These are phyloP conservation scores for Meandrusa payeni DNA, from an alignment of 2,888 invertebrate genomes.

Conservation along the genomic window DNA sequence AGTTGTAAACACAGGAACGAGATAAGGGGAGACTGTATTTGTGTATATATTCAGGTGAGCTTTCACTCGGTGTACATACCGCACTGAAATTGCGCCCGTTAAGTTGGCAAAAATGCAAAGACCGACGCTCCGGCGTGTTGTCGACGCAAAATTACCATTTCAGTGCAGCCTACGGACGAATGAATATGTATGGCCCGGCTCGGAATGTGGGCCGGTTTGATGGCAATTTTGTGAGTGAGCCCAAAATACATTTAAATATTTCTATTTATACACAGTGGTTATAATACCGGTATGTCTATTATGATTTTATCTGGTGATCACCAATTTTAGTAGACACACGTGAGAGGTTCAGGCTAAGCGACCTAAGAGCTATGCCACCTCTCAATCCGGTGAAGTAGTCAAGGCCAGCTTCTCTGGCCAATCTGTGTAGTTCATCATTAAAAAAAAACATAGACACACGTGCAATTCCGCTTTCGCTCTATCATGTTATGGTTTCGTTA, in stretches of 20 bases:
- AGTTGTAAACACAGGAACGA: conserved; percentile 28
- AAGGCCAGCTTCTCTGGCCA: too few species aligned
- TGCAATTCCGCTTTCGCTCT: too few species aligned
- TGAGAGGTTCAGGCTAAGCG: too few species aligned
- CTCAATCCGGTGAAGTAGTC: too few species aligned
- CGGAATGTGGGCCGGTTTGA: conserved; percentile 59
- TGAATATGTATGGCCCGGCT: conserved; percentile 63
- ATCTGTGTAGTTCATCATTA: too few species aligned
- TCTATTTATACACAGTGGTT: conserved; percentile 5
- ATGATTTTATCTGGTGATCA: too few species aligned
- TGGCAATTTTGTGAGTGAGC: conserved; percentile 42
- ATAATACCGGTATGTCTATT: too few species aligned
- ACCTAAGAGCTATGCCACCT: too few species aligned
- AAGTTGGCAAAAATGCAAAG: conserved; percentile 69
- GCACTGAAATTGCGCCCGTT: conserved; percentile 31
- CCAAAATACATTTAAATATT: conserved; percentile 26
- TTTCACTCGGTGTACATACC: conserved; percentile 13
- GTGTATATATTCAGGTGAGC: conserved; percentile 12
- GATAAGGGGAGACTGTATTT: conserved; percentile 27
- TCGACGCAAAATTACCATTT: conserved; percentile 73
- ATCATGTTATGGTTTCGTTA: too few species aligned
- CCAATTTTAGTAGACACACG: too few species aligned
- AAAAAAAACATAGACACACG: too few species aligned
- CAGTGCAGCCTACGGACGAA: conserved; percentile 61
- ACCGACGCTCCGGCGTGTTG: conserved; percentile 53